Conservation (phyloP, 2,888 invertebrate genomes). For the Catocala nupta region DNA sequence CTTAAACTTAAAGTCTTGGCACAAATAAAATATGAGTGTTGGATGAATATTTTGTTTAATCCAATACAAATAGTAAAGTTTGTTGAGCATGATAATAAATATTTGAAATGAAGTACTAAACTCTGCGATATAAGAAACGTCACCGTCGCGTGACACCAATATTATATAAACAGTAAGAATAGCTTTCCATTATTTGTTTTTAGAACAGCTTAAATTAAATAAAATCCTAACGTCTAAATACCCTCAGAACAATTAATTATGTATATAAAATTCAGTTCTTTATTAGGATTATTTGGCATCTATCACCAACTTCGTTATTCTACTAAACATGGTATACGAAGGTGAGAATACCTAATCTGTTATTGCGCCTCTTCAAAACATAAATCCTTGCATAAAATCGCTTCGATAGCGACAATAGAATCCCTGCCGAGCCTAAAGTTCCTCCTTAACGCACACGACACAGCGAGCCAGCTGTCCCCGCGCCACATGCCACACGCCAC, state of each 20-base stretch:
- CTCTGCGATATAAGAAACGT: slow-evolving; percentile 33
- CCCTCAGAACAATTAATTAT: slow-evolving; percentile 86
- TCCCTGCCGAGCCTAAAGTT: slow-evolving; percentile 86
- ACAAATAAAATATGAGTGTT: slow-evolving; percentile 79
- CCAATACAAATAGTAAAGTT: slow-evolving; percentile 55
- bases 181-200: slow-evolving; percentile 51
- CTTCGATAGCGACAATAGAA: slow-evolving; percentile 61
- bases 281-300: slow-evolving; percentile 87
- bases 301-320: slow-evolving; percentile 84
- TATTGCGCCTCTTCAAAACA: slow-evolving; percentile 77
- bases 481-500: slow-evolving; percentile 41
- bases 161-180: slow-evolving; percentile 64
- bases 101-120: slow-evolving; percentile 46
- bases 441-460: slow-evolving; percentile 76
- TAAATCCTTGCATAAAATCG: slow-evolving; percentile 69
- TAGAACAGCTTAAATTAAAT: slow-evolving; percentile 75
- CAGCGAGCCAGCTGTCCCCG: slow-evolving; percentile 13
- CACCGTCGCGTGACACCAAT: slow-evolving; percentile 33
- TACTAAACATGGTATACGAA: slow-evolving; percentile 85
- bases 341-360: slow-evolving; percentile 82
- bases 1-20: slow-evolving; percentile 83
- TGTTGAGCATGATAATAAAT: slow-evolving; percentile 67
- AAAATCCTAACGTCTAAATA: slow-evolving; percentile 81
- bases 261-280: slow-evolving; percentile 87
- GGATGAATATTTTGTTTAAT: slow-evolving; percentile 58